Evolutionary conservation across 2,113 vertebrate genomes (phyloP).

Genomic region (Aptenodytes forsteri): DNA sequence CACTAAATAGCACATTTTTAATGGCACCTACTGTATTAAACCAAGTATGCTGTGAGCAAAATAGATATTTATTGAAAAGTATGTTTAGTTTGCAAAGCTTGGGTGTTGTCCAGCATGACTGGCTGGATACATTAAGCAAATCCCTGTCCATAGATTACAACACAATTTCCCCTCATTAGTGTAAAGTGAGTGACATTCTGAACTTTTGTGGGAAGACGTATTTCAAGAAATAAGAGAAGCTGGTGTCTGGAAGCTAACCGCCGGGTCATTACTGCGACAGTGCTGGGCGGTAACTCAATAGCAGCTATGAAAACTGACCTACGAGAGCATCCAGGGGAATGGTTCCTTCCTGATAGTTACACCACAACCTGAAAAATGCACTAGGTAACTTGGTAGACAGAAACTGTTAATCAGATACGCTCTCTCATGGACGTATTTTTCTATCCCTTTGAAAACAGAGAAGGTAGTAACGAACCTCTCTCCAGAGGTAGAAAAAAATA

Average conservation of each 20-base stretch:
- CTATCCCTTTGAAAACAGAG: not conserved
- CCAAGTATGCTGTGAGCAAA: not conserved
- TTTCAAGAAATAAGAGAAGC: constrained; percentile 4
- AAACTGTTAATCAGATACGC: not conserved
- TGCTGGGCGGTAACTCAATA: not conserved
- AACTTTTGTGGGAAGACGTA: not conserved
- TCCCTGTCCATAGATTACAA: not conserved
- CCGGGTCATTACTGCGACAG: not conserved
- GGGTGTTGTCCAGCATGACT: not conserved
- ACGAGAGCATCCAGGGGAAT: rapidly evolving
- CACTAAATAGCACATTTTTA: not conserved
- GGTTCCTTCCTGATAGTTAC: not conserved
- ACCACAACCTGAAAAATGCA: not conserved
- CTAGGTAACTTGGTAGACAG: not conserved
- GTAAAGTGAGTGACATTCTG: not conserved
- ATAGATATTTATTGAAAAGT: not conserved
- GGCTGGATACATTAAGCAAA: not conserved
- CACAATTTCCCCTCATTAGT: constrained; percentile 27
- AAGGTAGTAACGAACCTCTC: not conserved
- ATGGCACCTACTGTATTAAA: not conserved
- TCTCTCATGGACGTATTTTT: not conserved
- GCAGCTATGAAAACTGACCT: not conserved
- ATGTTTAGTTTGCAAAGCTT: not conserved
- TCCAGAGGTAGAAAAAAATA: not conserved
- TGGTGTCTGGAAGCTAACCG: not conserved